Conservation (phyloP, 2,797 vertebrate species). For the Acomys russatus region DNA sequence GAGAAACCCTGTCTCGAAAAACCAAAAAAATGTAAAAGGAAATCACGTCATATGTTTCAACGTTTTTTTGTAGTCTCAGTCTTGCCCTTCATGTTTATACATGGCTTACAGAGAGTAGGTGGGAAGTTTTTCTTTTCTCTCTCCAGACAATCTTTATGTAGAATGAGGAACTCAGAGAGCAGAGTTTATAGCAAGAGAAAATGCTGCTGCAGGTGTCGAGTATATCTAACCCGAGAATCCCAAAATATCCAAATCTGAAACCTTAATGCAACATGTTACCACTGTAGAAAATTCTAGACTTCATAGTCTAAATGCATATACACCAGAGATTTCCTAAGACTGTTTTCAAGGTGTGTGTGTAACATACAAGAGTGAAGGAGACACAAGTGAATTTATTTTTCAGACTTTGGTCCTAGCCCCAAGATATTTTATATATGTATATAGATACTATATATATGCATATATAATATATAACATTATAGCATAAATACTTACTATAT, state of each 20-base stretch:
- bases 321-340: background rate
- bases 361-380: background rate
- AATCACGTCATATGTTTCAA: background rate
- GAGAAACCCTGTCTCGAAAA: too few relatives aligned
- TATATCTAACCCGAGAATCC: background rate
- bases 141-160: conserved; percentile 31
- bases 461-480: background rate
- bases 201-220: background rate
- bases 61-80: conserved; percentile 19
- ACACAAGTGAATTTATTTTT: conserved; percentile 18
- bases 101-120: conserved; percentile 26
- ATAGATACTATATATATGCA: background rate
- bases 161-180: conserved; percentile 41
- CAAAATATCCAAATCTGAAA: background rate
- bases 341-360: background rate
- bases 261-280: background rate
- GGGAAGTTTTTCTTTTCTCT: conserved; percentile 33
- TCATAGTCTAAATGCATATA: background rate
- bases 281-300: background rate
- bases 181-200: background rate
- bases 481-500: background rate
- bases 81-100: conserved; percentile 12
- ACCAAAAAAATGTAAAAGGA: background rate
- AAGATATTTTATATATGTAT: background rate
- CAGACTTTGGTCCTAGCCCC: background rate